Evolutionary conservation across 2,797 vertebrate genomes (phyloP), one percentile per base, ranked within the genome.

Genomic region (Cynopterus sphinx): DNA sequence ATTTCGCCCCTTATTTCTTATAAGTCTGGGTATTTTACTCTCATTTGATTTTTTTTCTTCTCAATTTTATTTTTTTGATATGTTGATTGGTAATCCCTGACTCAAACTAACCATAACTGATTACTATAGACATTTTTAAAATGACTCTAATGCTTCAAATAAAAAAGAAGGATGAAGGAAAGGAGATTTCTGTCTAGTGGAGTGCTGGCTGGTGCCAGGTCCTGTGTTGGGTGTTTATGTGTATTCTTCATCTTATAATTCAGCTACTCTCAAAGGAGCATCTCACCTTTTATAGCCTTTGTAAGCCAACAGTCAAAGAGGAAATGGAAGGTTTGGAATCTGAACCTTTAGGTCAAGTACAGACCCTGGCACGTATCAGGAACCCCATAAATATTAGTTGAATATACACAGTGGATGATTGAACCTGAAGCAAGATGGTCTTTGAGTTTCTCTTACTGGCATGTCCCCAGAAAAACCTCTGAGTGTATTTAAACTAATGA

Each of bases 401-500:
- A 67, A 19, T 53, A 24, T 3, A 65, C 33, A 74, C 39, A 49
- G 5, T 5, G 24, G 31, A 24, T 5, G 33, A 81, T 5, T 2
- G 39, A 82, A 15, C 15, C 26, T 43, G 75, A 78, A 73, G 21
- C 0, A 11, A 70, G 68, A 68, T 59, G 26, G 2, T 81, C 55
- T 90, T 84, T 87, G 61, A 74, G 39, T 91, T 93, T 57, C 26
- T 74, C 51, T 75, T 82, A 24, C 24, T 90, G 78, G 53, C 31
- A 75, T 96, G 89, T 95, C 68, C 61, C 82, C 90, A 74, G 82
- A 31, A 91, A 94, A 95, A 21, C 67, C 28, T 43, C 59, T 19
- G 36, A 94, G 81, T 53, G 6, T 78, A 21, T 95, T 94, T 91
- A 61, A 93, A 96, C 57, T 67, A 94, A 84, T 71, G 65, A 65